Evolutionary conservation across 2,888 invertebrate genomes (phyloP).

Genomic region (Brenthis daphne): DNA sequence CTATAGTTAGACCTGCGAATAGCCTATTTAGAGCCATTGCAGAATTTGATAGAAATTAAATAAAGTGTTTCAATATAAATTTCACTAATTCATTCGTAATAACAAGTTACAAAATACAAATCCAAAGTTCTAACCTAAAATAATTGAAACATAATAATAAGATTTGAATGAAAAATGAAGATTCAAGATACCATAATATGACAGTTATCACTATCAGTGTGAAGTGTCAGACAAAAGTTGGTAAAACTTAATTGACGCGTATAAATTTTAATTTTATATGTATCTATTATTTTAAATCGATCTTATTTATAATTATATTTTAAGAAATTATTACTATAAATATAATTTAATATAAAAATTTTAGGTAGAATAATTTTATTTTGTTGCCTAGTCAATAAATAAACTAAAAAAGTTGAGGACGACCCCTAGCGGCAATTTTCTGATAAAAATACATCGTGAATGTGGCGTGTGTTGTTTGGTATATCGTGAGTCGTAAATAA

Average conservation of each 20-base stretch:
- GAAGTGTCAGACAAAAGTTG: too few species aligned
- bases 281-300: too few species aligned
- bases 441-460: slow-evolving; percentile 75
- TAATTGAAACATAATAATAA: too few species aligned
- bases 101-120: too few species aligned
- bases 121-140: too few species aligned
- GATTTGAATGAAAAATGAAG: too few species aligned
- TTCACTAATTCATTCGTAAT: background rate
- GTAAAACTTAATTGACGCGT: too few species aligned
- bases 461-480: slow-evolving; percentile 83
- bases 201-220: too few species aligned
- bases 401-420: slow-evolving; percentile 42
- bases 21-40: slow-evolving; percentile 68
- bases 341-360: background rate
- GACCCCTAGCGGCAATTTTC: slow-evolving; percentile 71
- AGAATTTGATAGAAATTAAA: background rate
- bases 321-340: background rate
- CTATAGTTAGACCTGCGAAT: slow-evolving; percentile 60
- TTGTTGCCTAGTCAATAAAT: slow-evolving; percentile 24
- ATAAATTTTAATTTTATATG: too few species aligned
- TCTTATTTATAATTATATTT: background rate
- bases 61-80: background rate
- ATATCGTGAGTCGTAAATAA: slow-evolving; percentile 79
- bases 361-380: slow-evolving; percentile 3
- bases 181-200: too few species aligned